Evolutionary conservation across 2,888 invertebrate genomes (phyloP).

Genomic region (Torymus auratus): DNA sequence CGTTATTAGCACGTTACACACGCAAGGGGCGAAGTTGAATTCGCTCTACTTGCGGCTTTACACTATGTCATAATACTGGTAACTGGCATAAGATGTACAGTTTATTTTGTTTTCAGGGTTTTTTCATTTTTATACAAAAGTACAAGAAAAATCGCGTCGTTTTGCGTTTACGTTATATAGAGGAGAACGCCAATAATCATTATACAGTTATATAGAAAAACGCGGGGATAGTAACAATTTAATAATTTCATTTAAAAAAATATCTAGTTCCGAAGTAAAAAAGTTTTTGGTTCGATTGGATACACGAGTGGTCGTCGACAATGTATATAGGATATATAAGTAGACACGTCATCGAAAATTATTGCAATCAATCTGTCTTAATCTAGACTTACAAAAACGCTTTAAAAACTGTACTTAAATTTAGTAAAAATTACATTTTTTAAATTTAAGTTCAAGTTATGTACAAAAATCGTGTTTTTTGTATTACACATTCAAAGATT

Average conservation of each 20-base stretch:
- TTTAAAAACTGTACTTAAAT: too few relatives aligned
- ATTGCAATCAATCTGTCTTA: background rate
- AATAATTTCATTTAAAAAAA: constrained; percentile 36
- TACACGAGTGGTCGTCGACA: background rate
- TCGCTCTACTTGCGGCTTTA: constrained; percentile 10
- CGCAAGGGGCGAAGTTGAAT: constrained; percentile 17
- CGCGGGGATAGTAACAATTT: constrained; percentile 24
- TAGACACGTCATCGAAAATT: background rate
- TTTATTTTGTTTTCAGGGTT: constrained; percentile 44
- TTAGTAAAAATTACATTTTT: too few relatives aligned
- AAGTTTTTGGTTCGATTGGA: constrained; percentile 24
- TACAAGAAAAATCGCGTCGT: constrained; percentile 55
- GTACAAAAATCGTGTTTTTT: too few relatives aligned
- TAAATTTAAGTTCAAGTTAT: too few relatives aligned
- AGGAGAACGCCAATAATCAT: background rate
- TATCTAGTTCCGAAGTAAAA: constrained; percentile 26
- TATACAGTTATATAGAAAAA: constrained; percentile 30
- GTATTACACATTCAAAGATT: too few relatives aligned
- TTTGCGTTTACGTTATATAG: constrained; percentile 12
- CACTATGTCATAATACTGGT: constrained; percentile 64
- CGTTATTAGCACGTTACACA: background rate
- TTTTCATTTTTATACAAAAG: constrained; percentile 59
- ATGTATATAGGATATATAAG: background rate
- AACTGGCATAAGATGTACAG: constrained; percentile 65
- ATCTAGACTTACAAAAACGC: too few relatives aligned